A percentile compares a stretch with the other conserved stretches of the same genome.
Conservation (phyloP, 2,888 invertebrate genomes). For the Megaustenia siamemsis region DNA sequence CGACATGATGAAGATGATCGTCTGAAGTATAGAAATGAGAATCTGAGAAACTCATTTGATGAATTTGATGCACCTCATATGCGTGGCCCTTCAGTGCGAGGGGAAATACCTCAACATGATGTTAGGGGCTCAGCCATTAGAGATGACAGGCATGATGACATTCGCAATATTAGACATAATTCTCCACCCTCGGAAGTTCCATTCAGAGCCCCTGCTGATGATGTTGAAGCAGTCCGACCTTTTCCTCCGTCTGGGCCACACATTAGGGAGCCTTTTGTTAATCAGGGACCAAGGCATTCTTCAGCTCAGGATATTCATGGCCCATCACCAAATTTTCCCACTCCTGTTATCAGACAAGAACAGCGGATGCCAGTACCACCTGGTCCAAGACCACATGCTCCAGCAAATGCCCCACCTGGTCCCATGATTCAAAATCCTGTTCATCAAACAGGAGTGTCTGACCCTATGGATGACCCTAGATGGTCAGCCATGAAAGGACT, state of each 20-base stretch:
- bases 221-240: slow-evolving; percentile 19
- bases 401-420: neutral
- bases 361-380: slow-evolving; percentile 15
- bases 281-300: slow-evolving; percentile 14
- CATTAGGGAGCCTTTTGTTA: slow-evolving; percentile 17
- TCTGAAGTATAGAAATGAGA: slow-evolving; percentile 12
- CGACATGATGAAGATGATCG: slow-evolving; percentile 35
- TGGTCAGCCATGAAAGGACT: slow-evolving; percentile 67
- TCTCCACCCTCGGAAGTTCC: slow-evolving; percentile 35
- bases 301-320: slow-evolving; percentile 34
- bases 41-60: slow-evolving; percentile 38
- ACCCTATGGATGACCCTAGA: slow-evolving; percentile 65
- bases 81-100: slow-evolving; percentile 9
- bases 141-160: slow-evolving; percentile 37
- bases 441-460: slow-evolving; percentile 32
- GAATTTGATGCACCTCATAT: slow-evolving; percentile 22
- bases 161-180: slow-evolving; percentile 31
- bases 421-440: neutral
- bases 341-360: slow-evolving; percentile 9
- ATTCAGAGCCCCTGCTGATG: slow-evolving; percentile 33
- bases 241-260: slow-evolving; percentile 28
- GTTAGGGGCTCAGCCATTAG: neutral
- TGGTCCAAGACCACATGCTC: slow-evolving; percentile 26
- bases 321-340: neutral
- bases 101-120: slow-evolving; percentile 9